Base-by-base conservation (phyloP, 2,113 vertebrate genomes). In the Dinomys branickii region DNA sequence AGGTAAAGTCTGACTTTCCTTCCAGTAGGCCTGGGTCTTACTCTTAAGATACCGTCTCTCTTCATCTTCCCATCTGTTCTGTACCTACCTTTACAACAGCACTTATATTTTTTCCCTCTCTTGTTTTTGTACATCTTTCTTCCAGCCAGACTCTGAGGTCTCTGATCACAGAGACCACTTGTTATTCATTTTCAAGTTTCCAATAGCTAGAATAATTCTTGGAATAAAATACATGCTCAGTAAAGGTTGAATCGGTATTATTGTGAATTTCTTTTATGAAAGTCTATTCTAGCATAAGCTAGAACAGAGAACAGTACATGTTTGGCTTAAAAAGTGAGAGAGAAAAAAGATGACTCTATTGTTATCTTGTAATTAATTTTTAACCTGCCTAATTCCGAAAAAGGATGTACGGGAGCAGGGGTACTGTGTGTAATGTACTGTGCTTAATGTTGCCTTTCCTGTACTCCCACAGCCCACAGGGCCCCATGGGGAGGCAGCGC, bases 261-360 rank as follows among this genome's bases (percentile, higher is more conserved):
- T 94, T 96, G 81, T 65, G 41, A 85, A 69, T 83, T 52, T 91
- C 63, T 90, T 78, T 91, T 63, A 65, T 52, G n/a, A 63, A 85
- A 41, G 54, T 84, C n/a, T 65, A 28, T 73, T 86, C 67, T 56
- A 59, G 44, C n/a, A 75, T 84, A 44, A 56, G 24, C 24, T 89
- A 94, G 56, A 63, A 47, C 24, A n/a, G 9, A 47, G 7, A 26
- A 19, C 1, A 0, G n/a, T 67, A 6, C 6, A 44, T 10, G 5
- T 44, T 86, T 91, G 71, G 50, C 87, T 87, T 61, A 35, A 69
- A 73, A 95, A 71, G 28, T 30, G n/a, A 50, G 33, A 86, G 22
- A 75, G n/a, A 44, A 94, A 90, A 56, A 93, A 13, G 3, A 52
- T 20, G 26, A 28, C 11, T 38, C 65, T 67, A 26, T 61, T 50